These are phyloP conservation scores for Nemotelus pantherinus DNA, from an alignment of 2,888 invertebrate genomes.

Conservation along the genomic window DNA sequence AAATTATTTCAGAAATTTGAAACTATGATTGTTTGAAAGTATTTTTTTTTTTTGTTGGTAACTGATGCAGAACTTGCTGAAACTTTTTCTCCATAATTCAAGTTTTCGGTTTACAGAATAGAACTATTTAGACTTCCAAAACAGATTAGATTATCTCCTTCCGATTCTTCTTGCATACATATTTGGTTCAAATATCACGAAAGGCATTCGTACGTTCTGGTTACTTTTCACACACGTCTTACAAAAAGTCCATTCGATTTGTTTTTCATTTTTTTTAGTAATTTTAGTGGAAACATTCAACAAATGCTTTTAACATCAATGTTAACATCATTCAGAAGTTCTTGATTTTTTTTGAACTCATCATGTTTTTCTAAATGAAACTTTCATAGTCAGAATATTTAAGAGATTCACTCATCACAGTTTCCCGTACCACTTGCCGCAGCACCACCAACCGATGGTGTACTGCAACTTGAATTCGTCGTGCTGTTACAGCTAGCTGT, in stretches of 20 bases:
- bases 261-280: too few relatives aligned
- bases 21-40: too few relatives aligned
- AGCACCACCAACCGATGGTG: constrained; percentile 53
- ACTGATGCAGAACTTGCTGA: too few relatives aligned
- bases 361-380: neutral
- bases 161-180: constrained; percentile 2
- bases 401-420: constrained; percentile 51
- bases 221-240: neutral
- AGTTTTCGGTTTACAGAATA: too few relatives aligned
- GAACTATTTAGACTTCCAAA: too few relatives aligned
- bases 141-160: too few relatives aligned
- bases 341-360: neutral
- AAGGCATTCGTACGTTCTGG: constrained; percentile 5
- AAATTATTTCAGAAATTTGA: too few relatives aligned
- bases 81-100: too few relatives aligned
- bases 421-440: constrained; percentile 51
- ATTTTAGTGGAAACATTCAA: too few relatives aligned
- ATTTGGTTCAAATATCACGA: constrained; percentile 45
- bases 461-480: constrained; percentile 61
- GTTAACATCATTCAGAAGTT: too few relatives aligned
- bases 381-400: constrained; percentile 9
- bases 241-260: neutral
- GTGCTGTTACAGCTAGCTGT: constrained; percentile 62
- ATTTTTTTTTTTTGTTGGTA: too few relatives aligned
- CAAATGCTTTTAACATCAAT: too few relatives aligned